Percentiles rank a stretch among this genome's conserved stretches.
phyloP scores from a whole-genome alignment of 2,888 invertebrate species.

The Cantharis lateralis region DNA sequence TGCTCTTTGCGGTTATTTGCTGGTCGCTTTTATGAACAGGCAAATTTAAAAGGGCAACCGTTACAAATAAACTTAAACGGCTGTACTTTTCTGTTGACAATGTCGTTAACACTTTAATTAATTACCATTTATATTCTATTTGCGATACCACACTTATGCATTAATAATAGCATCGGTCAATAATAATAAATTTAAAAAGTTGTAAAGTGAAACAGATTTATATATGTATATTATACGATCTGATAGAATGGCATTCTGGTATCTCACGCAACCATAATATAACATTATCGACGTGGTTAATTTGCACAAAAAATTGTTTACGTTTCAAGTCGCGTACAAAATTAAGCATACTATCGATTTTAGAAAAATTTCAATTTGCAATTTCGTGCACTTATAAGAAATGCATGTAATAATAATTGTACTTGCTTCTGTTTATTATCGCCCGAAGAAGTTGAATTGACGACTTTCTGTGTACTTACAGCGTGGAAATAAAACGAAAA shows the following conservation, averaged over 20 bases:
- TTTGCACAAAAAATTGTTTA: background rate
- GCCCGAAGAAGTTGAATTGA: background rate
- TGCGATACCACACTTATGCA: background rate
- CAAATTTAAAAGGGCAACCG: conserved; percentile 23
- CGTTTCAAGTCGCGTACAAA: background rate
- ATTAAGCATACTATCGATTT: background rate
- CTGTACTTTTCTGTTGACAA: conserved; percentile 7
- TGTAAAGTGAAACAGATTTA: conserved; percentile 25
- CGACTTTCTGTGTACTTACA: background rate
- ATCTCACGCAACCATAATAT: conserved; percentile 15
- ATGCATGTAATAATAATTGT: background rate
- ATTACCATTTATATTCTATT: background rate
- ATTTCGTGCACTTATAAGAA: background rate
- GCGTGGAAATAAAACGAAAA: background rate
- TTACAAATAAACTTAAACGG: conserved; percentile 11
- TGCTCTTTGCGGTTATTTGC: conserved; percentile 32
- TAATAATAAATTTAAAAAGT: conserved; percentile 8
- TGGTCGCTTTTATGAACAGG: conserved; percentile 25
- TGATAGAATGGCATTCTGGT: conserved; percentile 16
- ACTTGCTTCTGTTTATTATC: background rate
- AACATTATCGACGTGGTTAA: background rate
- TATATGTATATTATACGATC: background rate
- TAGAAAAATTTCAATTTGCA: background rate
- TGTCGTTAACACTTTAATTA: conserved; percentile 22
- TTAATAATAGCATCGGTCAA: background rate